These are phyloP conservation scores for Balaeniceps rex DNA, from an alignment of 2,113 vertebrate genomes.

Conservation along the genomic window DNA sequence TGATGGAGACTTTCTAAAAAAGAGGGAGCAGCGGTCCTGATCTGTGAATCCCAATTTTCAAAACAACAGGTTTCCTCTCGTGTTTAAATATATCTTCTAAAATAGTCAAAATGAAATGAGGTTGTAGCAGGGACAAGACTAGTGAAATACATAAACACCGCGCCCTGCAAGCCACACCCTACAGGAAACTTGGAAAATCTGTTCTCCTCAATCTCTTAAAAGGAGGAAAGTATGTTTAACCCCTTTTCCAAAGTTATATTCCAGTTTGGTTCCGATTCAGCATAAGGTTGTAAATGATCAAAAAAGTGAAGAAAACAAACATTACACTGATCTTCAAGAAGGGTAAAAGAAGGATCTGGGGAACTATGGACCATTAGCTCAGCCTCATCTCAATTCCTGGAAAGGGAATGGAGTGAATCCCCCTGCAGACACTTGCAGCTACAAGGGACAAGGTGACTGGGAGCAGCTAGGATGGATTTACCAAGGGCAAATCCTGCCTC, in stretches of 20 bases:
- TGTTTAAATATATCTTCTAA: not conserved
- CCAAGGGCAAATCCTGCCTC: not conserved
- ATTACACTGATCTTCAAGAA: not conserved
- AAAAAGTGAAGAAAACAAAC: not conserved
- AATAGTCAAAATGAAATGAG: too few relatives aligned
- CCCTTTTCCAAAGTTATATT: not conserved
- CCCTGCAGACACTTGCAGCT: not conserved
- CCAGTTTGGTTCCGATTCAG: not conserved
- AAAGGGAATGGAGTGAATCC: not conserved
- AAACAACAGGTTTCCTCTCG: not conserved
- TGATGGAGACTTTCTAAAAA: not conserved
- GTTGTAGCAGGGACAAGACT: not conserved
- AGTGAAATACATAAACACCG: not conserved
- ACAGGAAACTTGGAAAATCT: not conserved
- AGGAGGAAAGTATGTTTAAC: not conserved
- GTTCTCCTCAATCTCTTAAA: not conserved
- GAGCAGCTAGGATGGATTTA: not conserved
- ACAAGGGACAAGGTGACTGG: not conserved
- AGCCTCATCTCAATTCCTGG: not conserved
- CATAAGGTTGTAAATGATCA: not conserved
- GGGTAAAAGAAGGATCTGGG: not conserved
- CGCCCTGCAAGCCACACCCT: not conserved
- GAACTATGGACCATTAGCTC: not conserved
- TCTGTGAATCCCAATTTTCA: not conserved
- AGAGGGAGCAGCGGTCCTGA: rapidly evolving